Evolutionary conservation across 1,140 invertebrate species (phyloP).

Genomic region (Drosophila tani): DNA sequence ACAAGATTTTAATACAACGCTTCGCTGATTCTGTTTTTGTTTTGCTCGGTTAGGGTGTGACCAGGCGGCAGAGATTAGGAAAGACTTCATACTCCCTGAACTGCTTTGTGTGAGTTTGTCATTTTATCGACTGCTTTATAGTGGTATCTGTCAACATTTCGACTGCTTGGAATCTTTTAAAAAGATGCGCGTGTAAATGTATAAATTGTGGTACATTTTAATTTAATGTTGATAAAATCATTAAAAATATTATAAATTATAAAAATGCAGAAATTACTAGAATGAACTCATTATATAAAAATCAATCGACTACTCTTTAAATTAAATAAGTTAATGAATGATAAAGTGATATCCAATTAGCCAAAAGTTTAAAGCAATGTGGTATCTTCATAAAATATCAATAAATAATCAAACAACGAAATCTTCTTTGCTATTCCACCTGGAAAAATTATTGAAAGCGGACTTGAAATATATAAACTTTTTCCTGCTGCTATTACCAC

Average conservation of each 20-base stretch:
- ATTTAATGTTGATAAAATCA: not conserved
- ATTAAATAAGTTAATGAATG: too few species aligned
- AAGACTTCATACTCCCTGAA: not conserved
- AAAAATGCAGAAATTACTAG: too few species aligned
- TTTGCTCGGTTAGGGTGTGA: slow-evolving; percentile 8
- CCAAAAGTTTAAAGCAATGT: not conserved
- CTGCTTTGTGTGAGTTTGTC: too few species aligned
- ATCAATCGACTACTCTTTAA: too few species aligned
- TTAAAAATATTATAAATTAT: too few species aligned
- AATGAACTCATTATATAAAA: too few species aligned
- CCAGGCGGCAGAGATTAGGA: not conserved
- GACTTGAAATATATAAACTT: not conserved
- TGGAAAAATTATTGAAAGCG: not conserved
- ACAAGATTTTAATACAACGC: not conserved
- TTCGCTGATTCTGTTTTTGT: not conserved
- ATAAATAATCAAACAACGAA: not conserved
- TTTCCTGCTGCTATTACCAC: slow-evolving; percentile 4
- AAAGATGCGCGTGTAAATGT: not conserved
- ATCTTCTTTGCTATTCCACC: not conserved
- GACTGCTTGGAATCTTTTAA: not conserved
- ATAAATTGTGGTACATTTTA: too few species aligned
- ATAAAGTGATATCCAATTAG: not conserved
- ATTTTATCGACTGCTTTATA: not conserved
- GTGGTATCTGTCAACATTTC: not conserved
- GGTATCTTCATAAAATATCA: not conserved